Percentiles rank a stretch among this genome's conserved stretches.
phyloP scores from a whole-genome alignment of 2,888 invertebrate genomes.

The Endotricha flammealis region DNA sequence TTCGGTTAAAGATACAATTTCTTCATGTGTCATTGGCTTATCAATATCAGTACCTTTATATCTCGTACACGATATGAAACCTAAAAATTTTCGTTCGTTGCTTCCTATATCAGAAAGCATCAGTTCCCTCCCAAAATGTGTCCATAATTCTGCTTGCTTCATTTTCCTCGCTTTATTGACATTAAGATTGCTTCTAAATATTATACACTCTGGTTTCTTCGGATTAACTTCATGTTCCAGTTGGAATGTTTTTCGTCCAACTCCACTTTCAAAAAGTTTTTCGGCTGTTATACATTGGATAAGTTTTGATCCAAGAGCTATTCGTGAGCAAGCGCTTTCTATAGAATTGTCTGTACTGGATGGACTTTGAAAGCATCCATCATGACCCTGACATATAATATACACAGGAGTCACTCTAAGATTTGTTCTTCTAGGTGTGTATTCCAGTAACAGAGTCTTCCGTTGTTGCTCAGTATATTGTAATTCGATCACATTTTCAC shows the following conservation, averaged over 20 bases:
- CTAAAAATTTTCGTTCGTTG: conserved; percentile 89
- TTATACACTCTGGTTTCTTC: conserved; percentile 80
- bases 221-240: conserved; percentile 82
- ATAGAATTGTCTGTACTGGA: conserved; percentile 80
- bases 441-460: conserved; percentile 71
- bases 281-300: conserved; percentile 93
- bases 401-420: conserved; percentile 87
- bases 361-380: conserved; percentile 87
- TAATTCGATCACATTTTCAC: conserved; percentile 81
- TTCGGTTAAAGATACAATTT: conserved; percentile 82
- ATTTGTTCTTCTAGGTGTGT: conserved; percentile 77
- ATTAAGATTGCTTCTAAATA: conserved; percentile 85
- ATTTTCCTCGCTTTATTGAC: conserved; percentile 84
- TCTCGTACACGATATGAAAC: conserved; percentile 91
- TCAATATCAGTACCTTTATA: conserved; percentile 82
- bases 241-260: conserved; percentile 89
- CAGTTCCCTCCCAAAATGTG: conserved; percentile 89
- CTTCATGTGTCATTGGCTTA: conserved; percentile 82
- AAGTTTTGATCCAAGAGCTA: conserved; percentile 86
- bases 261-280: conserved; percentile 88
- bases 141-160: conserved; percentile 90
- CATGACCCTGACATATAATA: conserved; percentile 88
- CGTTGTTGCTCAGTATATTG: conserved; percentile 70
- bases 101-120: conserved; percentile 82
- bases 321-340: conserved; percentile 85